Evolutionary conservation across 2,113 vertebrate genomes (phyloP), one percentile per base, ranked within the genome.

Genomic region (Bos javanicus): DNA sequence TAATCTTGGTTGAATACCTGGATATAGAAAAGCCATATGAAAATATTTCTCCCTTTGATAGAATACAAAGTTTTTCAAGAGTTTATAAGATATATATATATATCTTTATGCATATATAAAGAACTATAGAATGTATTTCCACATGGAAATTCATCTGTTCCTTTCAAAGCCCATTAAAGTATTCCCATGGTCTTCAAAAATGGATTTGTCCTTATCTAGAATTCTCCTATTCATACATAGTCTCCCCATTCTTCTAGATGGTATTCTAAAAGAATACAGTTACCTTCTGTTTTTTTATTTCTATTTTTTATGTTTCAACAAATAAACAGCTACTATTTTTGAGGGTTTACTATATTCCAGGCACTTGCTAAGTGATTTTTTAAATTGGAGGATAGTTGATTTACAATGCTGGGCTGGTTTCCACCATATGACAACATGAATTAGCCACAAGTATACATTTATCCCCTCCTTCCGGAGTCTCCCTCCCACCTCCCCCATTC

Each of bases 31-130:
- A 52, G 46, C 7, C 1, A 30, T 52, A 54, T 54, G 83, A 83
- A 88, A 88, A 89, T 36, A 59, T 33, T 33, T 93, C 54, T 95
- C 28, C 56, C 64, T 91, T 78, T 60, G 17, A 52, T 54, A 23
- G n/a, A 46, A 93, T 39, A 67, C 33, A 81, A 84, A 81, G 50
- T 88, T 95, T 95, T 92, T 52, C 52, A 88, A 50, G 57, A 10
- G 94, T 43, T 39, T 91, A 64, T 91, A 56, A n/a, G 10, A 56
- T n/a, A 16, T 71, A 71, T 71, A 7, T 43, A 43, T 71, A 71
- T 64, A n/a, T 36, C n/a, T 36, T 19, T 74, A 13, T 43, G 25
- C 23, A 14, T 43, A 60, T 30, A 26, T 46, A 57, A 80, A 80
- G 48, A 48, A 56, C 56, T 54, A 25, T 62, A 81, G 50, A 39